Percentiles rank a stretch among this genome's conserved stretches.
Conservation (phyloP, 2,113 vertebrate genomes). For the Myotis brandtii region DNA sequence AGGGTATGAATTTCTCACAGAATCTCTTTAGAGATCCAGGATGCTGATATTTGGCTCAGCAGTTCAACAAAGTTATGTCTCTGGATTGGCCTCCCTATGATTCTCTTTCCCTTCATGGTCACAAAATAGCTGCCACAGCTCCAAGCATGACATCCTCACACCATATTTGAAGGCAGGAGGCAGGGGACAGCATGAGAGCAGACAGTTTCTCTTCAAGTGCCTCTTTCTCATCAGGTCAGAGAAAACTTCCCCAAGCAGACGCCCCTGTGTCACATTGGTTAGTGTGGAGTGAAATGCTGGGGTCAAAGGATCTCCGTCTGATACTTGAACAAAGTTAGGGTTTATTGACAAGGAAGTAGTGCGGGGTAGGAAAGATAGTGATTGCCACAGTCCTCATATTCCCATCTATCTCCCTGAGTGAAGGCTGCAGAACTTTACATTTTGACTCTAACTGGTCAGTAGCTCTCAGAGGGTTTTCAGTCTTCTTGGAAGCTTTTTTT, state of each 20-base stretch:
- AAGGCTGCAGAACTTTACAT: not conserved
- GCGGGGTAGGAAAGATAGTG: not conserved
- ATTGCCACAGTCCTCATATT: not conserved
- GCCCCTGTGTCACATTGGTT: not conserved
- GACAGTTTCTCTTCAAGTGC: not conserved
- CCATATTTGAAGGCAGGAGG: not conserved
- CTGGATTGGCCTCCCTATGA: not conserved
- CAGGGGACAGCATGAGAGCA: not conserved
- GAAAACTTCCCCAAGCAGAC: not conserved
- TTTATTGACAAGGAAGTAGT: not conserved
- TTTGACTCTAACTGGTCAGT: not conserved
- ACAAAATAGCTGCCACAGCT: slow-evolving; percentile 10
- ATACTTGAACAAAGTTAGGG: not conserved
- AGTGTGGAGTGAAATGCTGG: not conserved
- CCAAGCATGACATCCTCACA: not conserved
- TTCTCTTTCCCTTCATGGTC: not conserved
- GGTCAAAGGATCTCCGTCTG: not conserved
- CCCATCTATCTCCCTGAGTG: not conserved
- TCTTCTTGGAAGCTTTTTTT: slow-evolving; percentile 7
- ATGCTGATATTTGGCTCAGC: not conserved
- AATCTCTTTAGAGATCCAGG: not conserved
- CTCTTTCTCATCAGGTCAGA: not conserved
- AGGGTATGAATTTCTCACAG: not conserved
- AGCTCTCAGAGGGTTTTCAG: not conserved
- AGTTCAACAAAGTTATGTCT: not conserved